A percentile compares a stretch with the other conserved stretches of the same genome.
phyloP scores from a whole-genome alignment of 1,140 invertebrate genomes.

The Drosophila sulfurigaster region DNA sequence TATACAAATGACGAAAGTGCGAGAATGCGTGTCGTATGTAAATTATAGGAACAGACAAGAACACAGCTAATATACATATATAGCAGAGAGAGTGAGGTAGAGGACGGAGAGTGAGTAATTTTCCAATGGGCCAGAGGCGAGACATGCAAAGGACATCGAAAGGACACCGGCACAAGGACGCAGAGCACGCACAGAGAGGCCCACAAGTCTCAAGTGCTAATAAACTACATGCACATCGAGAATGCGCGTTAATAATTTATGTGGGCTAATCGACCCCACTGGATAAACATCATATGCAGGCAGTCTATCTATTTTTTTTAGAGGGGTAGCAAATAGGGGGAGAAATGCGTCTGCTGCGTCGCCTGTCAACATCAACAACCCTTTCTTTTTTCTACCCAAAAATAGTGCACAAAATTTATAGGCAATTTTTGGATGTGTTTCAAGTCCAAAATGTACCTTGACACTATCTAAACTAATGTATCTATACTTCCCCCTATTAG shows the following conservation, averaged over 20 bases:
- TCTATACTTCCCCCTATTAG: conserved; percentile 66
- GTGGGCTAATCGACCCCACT: conserved; percentile 56
- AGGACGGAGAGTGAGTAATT: conserved; percentile 29
- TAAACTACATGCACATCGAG: conserved; percentile 74
- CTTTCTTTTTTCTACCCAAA: conserved; percentile 55
- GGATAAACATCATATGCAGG: conserved; percentile 78
- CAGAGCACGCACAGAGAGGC: conserved; percentile 14
- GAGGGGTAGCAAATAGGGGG: conserved; percentile 19
- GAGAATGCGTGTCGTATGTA: conserved; percentile 82
- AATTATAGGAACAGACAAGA: conserved; percentile 64
- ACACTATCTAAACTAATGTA: conserved; percentile 55
- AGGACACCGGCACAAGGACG: conserved; percentile 64
- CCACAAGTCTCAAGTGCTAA: conserved; percentile 69
- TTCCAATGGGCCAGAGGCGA: conserved; percentile 39
- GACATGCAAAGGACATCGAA: conserved; percentile 78
- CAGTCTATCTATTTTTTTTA: conserved; percentile 31
- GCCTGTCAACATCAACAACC: conserved; percentile 68
- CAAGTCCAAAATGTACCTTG: conserved; percentile 53
- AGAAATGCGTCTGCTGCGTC: conserved; percentile 34
- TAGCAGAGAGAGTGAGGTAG: not conserved
- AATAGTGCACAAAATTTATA: conserved; percentile 65
- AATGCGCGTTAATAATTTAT: conserved; percentile 76
- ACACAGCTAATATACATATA: conserved; percentile 25
- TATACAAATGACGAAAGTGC: conserved; percentile 53
- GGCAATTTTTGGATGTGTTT: conserved; percentile 48